These are phyloP conservation scores for Coptodon rendalli DNA, from an alignment of 2,113 vertebrate genomes.

Conservation along the genomic window DNA sequence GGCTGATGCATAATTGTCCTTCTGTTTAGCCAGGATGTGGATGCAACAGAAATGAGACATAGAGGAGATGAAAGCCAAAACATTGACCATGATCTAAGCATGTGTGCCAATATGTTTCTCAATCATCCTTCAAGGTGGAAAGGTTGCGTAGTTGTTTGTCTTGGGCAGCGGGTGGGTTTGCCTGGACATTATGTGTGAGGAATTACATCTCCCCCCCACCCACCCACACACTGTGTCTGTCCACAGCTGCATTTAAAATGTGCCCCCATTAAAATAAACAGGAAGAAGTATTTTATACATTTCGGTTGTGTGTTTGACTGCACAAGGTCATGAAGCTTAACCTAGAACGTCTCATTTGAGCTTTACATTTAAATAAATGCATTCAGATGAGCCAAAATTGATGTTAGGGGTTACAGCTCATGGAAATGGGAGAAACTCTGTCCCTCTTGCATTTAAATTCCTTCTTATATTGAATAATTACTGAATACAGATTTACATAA, in stretches of 20 bases:
- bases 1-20: constrained; percentile 40
- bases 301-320: background rate
- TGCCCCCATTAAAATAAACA: background rate
- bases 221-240: background rate
- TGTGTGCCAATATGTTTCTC: constrained; percentile 1
- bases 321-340: constrained; percentile 17
- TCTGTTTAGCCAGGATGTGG: constrained; percentile 33
- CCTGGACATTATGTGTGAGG: background rate
- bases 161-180: background rate
- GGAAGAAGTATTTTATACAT: background rate
- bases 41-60: constrained; percentile 16
- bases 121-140: background rate
- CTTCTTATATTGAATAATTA: constrained; percentile 6
- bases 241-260: background rate
- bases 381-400: constrained; percentile 22
- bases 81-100: background rate
- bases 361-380: constrained; percentile 45
- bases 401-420: background rate
- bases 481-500: constrained; percentile 2
- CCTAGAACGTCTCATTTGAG: background rate
- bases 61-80: constrained; percentile 1
- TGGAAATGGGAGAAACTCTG: background rate
- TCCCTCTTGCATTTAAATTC: background rate
- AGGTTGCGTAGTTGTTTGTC: background rate
- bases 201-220: background rate